phyloP scores from a whole-genome alignment of 2,888 invertebrate species.

The Dicyrtoma fusca region DNA sequence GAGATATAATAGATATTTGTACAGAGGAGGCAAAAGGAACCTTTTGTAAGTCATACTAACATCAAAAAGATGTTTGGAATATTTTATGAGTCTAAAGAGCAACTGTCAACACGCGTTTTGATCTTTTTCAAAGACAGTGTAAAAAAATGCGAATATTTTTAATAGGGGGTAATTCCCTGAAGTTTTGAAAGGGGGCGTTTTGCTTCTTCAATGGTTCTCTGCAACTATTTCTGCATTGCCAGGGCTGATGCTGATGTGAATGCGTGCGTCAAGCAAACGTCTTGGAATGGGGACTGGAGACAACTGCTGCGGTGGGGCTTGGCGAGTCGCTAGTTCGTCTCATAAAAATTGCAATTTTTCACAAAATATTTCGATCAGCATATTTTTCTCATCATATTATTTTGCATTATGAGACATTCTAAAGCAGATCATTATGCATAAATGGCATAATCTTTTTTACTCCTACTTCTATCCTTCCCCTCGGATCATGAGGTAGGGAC shows the following conservation, averaged over 20 bases:
- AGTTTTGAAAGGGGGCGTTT: no score
- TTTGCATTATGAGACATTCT: constrained; percentile 6
- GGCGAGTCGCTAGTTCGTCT: neutral
- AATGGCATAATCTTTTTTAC: constrained; percentile 1
- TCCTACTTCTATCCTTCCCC: neutral
- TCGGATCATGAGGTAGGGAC: neutral
- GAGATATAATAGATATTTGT: no score
- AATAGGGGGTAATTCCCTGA: no score
- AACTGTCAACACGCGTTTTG: no score
- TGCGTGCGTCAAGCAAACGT: neutral
- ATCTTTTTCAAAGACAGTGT: no score
- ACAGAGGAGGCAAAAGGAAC: no score
- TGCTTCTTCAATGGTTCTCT: no score
- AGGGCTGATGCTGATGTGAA: neutral
- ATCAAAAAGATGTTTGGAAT: no score
- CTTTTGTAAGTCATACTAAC: no score
- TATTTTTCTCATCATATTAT: constrained; percentile 26
- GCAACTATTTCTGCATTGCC: neutral
- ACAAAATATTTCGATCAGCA: constrained; percentile 26
- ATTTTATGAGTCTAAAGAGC: no score
- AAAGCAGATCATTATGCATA: constrained; percentile 5
- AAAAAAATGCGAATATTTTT: no score
- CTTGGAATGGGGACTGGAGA: neutral
- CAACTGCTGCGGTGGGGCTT: neutral
- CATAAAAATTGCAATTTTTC: constrained; percentile 23